Percentiles rank a stretch among this genome's conserved stretches.
These are phyloP conservation scores for Platycnemis pennipes DNA, from an alignment of 2,888 invertebrate genomes.

Conservation along the genomic window DNA sequence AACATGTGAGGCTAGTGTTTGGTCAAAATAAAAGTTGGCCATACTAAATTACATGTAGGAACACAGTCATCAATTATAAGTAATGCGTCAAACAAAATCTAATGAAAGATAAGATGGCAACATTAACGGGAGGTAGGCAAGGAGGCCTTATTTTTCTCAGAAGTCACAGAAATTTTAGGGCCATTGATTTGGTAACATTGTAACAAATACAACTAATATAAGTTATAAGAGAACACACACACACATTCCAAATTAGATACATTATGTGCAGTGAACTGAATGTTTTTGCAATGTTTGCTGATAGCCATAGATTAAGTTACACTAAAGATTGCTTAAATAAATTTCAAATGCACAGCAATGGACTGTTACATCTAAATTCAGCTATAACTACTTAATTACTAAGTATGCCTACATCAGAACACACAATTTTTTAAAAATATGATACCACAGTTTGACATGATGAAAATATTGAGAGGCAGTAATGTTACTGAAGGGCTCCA, in stretches of 20 bases:
- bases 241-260: conserved; percentile 66
- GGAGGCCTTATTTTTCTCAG: conserved; percentile 59
- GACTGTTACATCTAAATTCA: conserved; percentile 67
- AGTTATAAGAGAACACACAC: conserved; percentile 66
- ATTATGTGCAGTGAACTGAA: conserved; percentile 67
- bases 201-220: conserved; percentile 65
- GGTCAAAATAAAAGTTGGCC: conserved; percentile 26
- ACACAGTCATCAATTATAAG: neutral
- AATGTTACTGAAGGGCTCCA: conserved; percentile 47
- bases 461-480: conserved; percentile 65
- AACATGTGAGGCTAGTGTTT: neutral
- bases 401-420: conserved; percentile 64
- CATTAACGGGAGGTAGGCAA: conserved; percentile 67
- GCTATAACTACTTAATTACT: conserved; percentile 65
- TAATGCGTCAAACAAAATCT: conserved; percentile 1
- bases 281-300: conserved; percentile 67
- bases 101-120: conserved; percentile 68
- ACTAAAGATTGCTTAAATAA: conserved; percentile 67
- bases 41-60: conserved; percentile 12
- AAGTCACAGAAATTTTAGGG: conserved; percentile 64
- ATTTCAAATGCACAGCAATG: conserved; percentile 68
- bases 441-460: conserved; percentile 66
- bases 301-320: conserved; percentile 67
- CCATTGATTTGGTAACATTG: conserved; percentile 65
- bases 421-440: conserved; percentile 66